These are phyloP conservation scores for Bombus waltoni DNA, from an alignment of 1,140 invertebrate genomes.

Conservation along the genomic window DNA sequence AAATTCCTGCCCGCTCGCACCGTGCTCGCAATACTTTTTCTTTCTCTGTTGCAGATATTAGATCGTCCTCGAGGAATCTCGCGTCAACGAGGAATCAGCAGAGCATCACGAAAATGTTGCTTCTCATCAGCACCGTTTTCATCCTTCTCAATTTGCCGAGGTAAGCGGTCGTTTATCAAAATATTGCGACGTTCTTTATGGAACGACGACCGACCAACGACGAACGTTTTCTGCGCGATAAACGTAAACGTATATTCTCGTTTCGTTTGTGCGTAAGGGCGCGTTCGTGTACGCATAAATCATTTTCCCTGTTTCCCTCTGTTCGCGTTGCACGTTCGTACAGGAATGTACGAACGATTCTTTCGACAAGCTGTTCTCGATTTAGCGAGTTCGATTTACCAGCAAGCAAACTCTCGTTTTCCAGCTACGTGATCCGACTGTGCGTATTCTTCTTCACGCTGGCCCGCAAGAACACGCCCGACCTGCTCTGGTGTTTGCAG, in stretches of 20 bases:
- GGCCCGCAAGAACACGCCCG: conserved; percentile 76
- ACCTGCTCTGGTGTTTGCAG: conserved; percentile 83
- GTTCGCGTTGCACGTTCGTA: too few relatives aligned
- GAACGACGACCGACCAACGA: not conserved
- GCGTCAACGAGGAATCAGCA: conserved; percentile 83
- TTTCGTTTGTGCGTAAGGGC: too few relatives aligned
- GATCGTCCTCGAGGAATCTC: conserved; percentile 78
- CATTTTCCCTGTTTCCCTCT: too few relatives aligned
- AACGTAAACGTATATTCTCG: too few relatives aligned
- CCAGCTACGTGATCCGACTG: conserved; percentile 84
- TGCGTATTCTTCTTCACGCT: conserved; percentile 83
- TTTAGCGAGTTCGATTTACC: not conserved
- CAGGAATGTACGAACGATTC: too few relatives aligned
- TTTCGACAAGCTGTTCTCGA: not conserved
- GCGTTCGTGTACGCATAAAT: too few relatives aligned
- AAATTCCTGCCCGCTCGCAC: accelerated
- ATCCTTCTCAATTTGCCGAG: conserved; percentile 84
- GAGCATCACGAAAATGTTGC: conserved; percentile 84
- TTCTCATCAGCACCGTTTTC: conserved; percentile 84
- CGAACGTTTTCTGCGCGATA: not conserved
- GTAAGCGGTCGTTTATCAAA: conserved; percentile 67
- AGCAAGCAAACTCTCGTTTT: conserved; percentile 45
- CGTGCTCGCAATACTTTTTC: not conserved
- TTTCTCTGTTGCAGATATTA: conserved; percentile 75
- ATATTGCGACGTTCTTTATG: not conserved